Base-by-base conservation (phyloP, 2,888 invertebrate species). In the Protodeltote pygarga region DNA sequence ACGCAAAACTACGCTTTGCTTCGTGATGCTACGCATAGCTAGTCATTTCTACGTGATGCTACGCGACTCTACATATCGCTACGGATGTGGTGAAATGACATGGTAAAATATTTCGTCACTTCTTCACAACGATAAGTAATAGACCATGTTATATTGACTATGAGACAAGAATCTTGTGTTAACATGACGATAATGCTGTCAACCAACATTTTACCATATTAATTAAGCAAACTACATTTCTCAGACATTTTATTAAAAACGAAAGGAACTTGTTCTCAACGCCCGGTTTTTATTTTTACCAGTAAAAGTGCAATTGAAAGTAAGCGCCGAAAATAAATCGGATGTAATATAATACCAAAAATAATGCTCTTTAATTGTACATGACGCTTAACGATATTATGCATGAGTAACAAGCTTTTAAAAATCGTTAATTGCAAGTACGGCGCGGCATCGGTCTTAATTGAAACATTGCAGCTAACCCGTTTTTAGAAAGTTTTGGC, bases 401-500 rank as follows among this genome's bases (percentile, higher is more conserved):
- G 13, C 37, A 45, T 53, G 52, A 51, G 50, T 49, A 49, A 62
- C 46, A 47, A 53, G 50, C 59, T 65, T 65, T 65, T 52, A 63
- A 67, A 67, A 67, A 59, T 44, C 63, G 40, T 65, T 67, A 54
- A 65, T 32, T 63, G 63, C 53, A 68, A 60, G 60, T 60, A 53
- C 63, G 47, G 58, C 41, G 48, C 41, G 8, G 47, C 38, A 34
- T 61, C 20, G 24, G 9, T 71, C 73, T 77, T 83, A 83, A 86
- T 87, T 83, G 81, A 87, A 79, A 77, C 76, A 72, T 79, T 85
- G 81, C 83, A 85, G 76, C 73, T 81, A 78, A 78, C 75, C 77
- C 69, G 79, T 83, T 84, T 84, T 86, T 84, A 83, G 83, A 86
- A 87, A 85, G 83, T 81, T 79, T 83, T 89, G 90, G 87, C 77